Evolutionary conservation across 1,140 invertebrate genomes (phyloP).

Genomic region (Polypedilum pembai): DNA sequence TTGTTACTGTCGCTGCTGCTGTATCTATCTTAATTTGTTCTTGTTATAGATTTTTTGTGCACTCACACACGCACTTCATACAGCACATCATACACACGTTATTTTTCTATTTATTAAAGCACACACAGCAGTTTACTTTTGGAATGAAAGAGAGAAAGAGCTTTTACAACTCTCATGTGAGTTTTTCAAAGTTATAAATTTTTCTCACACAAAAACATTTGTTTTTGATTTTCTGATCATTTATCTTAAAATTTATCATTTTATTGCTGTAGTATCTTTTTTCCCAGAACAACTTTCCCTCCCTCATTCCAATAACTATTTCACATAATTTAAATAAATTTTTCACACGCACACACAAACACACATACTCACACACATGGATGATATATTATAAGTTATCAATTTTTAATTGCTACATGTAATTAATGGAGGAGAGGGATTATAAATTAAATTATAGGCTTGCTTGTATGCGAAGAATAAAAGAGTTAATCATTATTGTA

Average conservation of each 20-base stretch:
- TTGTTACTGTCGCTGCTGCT: slow-evolving; percentile 4
- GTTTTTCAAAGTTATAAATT: not conserved
- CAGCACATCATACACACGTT: not conserved
- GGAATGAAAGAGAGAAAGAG: not conserved
- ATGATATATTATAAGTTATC: slow-evolving; percentile 15
- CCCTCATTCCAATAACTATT: not conserved
- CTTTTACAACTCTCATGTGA: not conserved
- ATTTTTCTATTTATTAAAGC: not conserved
- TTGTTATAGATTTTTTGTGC: not conserved
- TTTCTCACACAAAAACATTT: not conserved
- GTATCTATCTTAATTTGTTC: not conserved
- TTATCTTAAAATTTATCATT: not conserved
- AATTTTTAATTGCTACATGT: slow-evolving; percentile 14
- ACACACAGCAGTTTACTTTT: not conserved
- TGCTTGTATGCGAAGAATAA: not conserved
- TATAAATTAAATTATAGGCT: not conserved
- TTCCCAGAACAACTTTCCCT: not conserved
- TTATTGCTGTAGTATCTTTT: not conserved
- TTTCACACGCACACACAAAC: not conserved
- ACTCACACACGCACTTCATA: not conserved
- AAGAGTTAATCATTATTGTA: not conserved
- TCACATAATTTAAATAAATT: not conserved
- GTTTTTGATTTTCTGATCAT: not conserved
- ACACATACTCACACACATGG: not conserved
- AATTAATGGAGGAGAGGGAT: not conserved